Percentiles rank a stretch among this genome's conserved stretches.
phyloP scores from a whole-genome alignment of 2,797 vertebrate genomes.

The Sebastes steindachneri region DNA sequence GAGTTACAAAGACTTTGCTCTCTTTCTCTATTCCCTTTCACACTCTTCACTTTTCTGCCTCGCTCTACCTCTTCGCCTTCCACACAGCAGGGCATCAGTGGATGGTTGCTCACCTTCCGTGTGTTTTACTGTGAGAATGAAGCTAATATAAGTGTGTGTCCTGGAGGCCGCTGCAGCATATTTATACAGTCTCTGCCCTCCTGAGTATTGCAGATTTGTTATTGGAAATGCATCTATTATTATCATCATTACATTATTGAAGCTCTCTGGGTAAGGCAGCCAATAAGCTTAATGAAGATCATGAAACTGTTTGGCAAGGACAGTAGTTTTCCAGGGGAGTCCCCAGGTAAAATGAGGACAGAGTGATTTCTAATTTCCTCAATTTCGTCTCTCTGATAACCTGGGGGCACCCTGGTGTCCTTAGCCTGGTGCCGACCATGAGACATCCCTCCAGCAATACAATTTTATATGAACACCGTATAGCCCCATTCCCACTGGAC shows the following conservation, averaged over 20 bases:
- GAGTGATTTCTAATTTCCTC: not conserved
- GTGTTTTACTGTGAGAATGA: constrained; percentile 19
- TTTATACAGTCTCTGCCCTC: not conserved
- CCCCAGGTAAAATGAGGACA: not conserved
- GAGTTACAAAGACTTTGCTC: constrained; percentile 76
- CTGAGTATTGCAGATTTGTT: constrained; percentile 36
- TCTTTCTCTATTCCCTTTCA: constrained; percentile 31
- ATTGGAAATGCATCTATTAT: constrained; percentile 66
- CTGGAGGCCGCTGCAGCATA: not conserved
- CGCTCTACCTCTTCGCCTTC: not conserved
- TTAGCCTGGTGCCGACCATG: no score
- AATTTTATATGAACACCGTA: not conserved
- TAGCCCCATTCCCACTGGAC: not conserved
- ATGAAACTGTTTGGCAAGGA: constrained; percentile 23
- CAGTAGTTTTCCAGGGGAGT: not conserved
- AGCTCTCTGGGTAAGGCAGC: constrained; percentile 3
- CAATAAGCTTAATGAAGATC: constrained; percentile 30
- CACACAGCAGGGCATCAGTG: constrained; percentile 6
- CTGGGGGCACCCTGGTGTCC: no score
- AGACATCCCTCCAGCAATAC: not conserved
- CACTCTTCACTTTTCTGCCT: constrained; percentile 15
- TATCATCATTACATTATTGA: constrained; percentile 35
- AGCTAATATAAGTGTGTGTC: not conserved
- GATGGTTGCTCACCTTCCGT: not conserved
- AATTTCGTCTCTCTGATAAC: not conserved